phyloP scores from a whole-genome alignment of 1,140 invertebrate genomes.

The Brachionus sp. region DNA sequence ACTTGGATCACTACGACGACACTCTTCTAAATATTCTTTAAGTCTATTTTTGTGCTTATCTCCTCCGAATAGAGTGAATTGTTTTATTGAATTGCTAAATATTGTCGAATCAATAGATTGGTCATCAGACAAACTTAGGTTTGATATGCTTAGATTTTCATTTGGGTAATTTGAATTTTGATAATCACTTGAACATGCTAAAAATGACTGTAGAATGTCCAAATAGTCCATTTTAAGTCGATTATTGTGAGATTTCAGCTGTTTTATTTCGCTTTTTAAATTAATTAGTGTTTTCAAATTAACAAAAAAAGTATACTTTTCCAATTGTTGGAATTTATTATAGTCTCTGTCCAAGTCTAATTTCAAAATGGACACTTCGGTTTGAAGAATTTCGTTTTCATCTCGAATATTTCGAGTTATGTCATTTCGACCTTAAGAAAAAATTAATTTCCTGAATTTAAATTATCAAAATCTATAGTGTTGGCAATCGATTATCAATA shows the following conservation, averaged over 20 bases:
- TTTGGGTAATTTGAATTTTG: slow-evolving; percentile 51
- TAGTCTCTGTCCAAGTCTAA: slow-evolving; percentile 17
- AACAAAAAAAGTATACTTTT: slow-evolving; percentile 42
- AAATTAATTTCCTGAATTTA: background rate
- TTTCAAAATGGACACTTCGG: background rate
- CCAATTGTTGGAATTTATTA: slow-evolving; percentile 6
- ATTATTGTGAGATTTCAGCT: slow-evolving; percentile 59
- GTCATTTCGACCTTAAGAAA: slow-evolving; percentile 47
- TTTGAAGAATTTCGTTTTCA: background rate
- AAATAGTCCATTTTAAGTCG: slow-evolving; percentile 63
- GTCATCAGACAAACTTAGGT: background rate
- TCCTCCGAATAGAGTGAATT: slow-evolving; percentile 62
- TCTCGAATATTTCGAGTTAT: slow-evolving; percentile 50
- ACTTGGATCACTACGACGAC: slow-evolving; percentile 60
- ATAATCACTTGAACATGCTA: slow-evolving; percentile 60
- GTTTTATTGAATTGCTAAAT: slow-evolving; percentile 51
- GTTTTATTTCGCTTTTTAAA: slow-evolving; percentile 51
- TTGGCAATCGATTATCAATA: too few relatives aligned
- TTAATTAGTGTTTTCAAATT: background rate
- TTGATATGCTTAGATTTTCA: slow-evolving; percentile 33
- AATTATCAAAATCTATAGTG: too few relatives aligned
- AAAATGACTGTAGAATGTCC: slow-evolving; percentile 62
- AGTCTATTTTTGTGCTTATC: slow-evolving; percentile 62
- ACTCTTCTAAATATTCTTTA: slow-evolving; percentile 59
- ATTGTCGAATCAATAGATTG: background rate